Conservation (phyloP, 2,888 invertebrate species). For the Metopia argyrocephala region DNA sequence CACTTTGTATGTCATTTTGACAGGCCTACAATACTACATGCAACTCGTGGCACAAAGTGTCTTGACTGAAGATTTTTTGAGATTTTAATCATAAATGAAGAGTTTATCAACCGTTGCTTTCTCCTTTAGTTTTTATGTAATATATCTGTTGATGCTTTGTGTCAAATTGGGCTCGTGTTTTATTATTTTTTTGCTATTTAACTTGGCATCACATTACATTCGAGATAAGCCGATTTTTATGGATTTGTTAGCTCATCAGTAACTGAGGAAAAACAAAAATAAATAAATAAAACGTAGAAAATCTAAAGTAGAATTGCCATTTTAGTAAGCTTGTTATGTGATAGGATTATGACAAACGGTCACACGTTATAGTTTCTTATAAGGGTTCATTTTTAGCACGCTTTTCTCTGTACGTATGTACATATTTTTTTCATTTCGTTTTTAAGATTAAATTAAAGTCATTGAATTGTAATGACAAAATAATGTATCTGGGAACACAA, state of each 20-base stretch:
- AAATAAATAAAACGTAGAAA: background rate
- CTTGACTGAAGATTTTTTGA: constrained; percentile 55
- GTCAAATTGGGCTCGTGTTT: constrained; percentile 44
- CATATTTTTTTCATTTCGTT: background rate
- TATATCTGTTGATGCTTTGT: background rate
- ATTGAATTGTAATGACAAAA: constrained; percentile 53
- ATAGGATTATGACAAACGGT: constrained; percentile 55
- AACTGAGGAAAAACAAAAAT: constrained; percentile 56
- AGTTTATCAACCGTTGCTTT: constrained; percentile 35
- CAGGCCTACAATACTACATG: constrained; percentile 43
- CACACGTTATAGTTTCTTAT: constrained; percentile 67
- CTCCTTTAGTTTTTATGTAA: constrained; percentile 1
- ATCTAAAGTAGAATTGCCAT: constrained; percentile 6
- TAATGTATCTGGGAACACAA: constrained; percentile 57
- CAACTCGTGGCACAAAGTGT: constrained; percentile 65
- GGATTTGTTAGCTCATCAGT: constrained; percentile 68
- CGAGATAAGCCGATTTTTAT: constrained; percentile 74
- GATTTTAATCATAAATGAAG: constrained; percentile 71
- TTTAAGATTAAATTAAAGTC: constrained; percentile 44
- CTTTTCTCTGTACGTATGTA: constrained; percentile 59
- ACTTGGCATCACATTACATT: constrained; percentile 73
- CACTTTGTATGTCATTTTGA: constrained; percentile 55
- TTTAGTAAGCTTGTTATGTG: constrained; percentile 70
- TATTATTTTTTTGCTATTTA: constrained; percentile 58
- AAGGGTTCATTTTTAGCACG: constrained; percentile 53